Evolutionary conservation across 2,113 vertebrate genomes (phyloP), one percentile per base, ranked within the genome.

Genomic region (Synodontis membranacea): DNA sequence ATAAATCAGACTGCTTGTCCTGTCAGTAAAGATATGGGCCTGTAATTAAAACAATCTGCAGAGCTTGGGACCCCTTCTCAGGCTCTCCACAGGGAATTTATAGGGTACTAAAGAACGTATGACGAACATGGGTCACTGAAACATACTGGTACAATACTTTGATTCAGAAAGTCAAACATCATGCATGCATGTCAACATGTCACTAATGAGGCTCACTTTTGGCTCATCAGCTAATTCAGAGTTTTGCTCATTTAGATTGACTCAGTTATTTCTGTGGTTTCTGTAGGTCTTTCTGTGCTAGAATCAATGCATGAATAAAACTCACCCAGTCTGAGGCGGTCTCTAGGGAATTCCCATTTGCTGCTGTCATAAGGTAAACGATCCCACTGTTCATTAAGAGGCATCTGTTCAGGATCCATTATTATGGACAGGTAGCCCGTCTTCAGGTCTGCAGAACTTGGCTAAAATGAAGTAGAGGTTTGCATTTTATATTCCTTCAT

Each of bases 261-360:
- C 19, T 66, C 8, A 15, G 52, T 78, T 83, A 56, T 66, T 70
- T n/a, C 3, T 54, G 58, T n/a, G 54, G 46, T 39, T 39, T 34
- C 7, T 31, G 11, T 58, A 25, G 52, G n/a, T 54, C 15, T 54
- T 79, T 86, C 68, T 21, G 48, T 23, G 21, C 25, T 58, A 75
- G 17, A 74, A 74, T 34, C 0, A 0, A 42, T 0, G 17, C 15
- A 31, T 56, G 39, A 44, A 25, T 37, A 31, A 52, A 85, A 12
- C 95, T 92, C 90, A 96, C 96, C 96, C 85, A 97, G 93, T 72
- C 94, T 94, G 81, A 99, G 95, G 15, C 96, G 95, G 84, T 99
- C 97, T 17, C 96, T 92, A 0, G 97, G 97, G 93, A 99, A 99
- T 93, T 99, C 97, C 97, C 97, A 99, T 88, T 97, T 97, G 80